Base-by-base conservation (phyloP, 1,140 invertebrate species). In the Platorchestia sp. region DNA sequence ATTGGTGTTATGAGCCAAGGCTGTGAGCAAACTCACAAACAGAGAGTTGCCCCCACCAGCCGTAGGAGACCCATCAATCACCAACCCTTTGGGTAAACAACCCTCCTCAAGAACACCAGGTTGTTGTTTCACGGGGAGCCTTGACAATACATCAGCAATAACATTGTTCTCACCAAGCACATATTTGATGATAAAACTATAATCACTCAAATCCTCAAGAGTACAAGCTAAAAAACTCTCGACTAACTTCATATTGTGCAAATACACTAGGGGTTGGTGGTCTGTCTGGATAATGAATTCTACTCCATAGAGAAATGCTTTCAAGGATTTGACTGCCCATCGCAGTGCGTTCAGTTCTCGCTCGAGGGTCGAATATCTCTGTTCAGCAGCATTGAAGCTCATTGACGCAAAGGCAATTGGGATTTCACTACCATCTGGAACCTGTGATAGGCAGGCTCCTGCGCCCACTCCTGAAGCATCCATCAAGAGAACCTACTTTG, bases 211-310 rank as follows among this genome's bases (percentile, higher is more conserved):
- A 42, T 95, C 95, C 53, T 95, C 95, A 7, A 95, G 43, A 40
- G 95, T 95, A 19, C 95, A 19, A 0, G 95, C 95, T n/a, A 95
- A 42, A 16, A 42, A n/a, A 95, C n/a, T 27, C 44, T 45, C 41
- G 40, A 95, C 45, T 0, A 75, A 42, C n/a, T 42, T 6, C n/a
- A n/a, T n/a, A n/a, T n/a, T n/a, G n/a, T n/a, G n/a, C n/a, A n/a
- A n/a, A n/a, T n/a, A n/a, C n/a, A 95, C 59, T 3, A 95, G 59
- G 44, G 95, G 95, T 22, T 42, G 95, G 44, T 95, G 95, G 44
- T 95, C 95, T 95, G 95, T 95, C 40, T 1, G 42, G n/a, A 95
- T 86, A 10, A n/a, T n/a, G 3, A 95, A 41, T 95, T 75, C 86
- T 27, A 86, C 86, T 47, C 47, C 95, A 86, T 59, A 86, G 22